Evolutionary conservation across 2,797 vertebrate genomes (phyloP), one percentile per base, ranked within the genome.

Genomic region (Gallinago solitaria): DNA sequence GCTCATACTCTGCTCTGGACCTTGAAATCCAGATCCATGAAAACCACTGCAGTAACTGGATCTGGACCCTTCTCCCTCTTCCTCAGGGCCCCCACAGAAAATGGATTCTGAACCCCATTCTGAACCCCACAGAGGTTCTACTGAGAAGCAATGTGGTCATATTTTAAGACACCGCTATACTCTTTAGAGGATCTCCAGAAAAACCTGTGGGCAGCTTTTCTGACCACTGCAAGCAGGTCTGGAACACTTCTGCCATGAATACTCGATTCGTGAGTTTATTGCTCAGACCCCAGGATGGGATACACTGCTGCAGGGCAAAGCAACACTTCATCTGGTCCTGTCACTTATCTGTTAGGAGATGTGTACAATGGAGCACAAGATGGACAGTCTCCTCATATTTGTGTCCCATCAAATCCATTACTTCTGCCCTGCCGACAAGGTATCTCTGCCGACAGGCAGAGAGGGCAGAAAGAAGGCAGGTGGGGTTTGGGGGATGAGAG

Each of bases 331-430:
- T 56, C 83, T 81, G 73, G 54, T 81, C 24, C 79, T 73, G 50
- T 33, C 74, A 81, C 33, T 80, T 41, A 39, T 35, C 39, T 10
- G 1, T 32, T 48, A 61, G 48, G 70, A 88, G 39, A 81, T 0
- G 0, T 1, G 5, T 30, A 71, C 8, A 56, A 39, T 0, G 1
- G 69, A 81, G 41, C 0, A 0, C 59, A 84, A 84, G 59, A 84
- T 28, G 65, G 47, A 81, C 30, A 12, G 5, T 53, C 39, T 87
- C 32, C 45, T 76, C 70, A 1, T 50, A 65, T 27, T 17, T 63
- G 43, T 37, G 51, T 87, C 70, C 63, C 45, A 16, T 27, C 65
- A 69, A 53, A 94, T 37, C 70, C 7, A 4, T 30, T 51, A 56
- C 59, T 32, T 74, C 53, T 50, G 15, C 28, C 51, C 35, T 45